These are phyloP conservation scores for Brachirus orientalis DNA, from an alignment of 2,113 vertebrate species.

Conservation along the genomic window DNA sequence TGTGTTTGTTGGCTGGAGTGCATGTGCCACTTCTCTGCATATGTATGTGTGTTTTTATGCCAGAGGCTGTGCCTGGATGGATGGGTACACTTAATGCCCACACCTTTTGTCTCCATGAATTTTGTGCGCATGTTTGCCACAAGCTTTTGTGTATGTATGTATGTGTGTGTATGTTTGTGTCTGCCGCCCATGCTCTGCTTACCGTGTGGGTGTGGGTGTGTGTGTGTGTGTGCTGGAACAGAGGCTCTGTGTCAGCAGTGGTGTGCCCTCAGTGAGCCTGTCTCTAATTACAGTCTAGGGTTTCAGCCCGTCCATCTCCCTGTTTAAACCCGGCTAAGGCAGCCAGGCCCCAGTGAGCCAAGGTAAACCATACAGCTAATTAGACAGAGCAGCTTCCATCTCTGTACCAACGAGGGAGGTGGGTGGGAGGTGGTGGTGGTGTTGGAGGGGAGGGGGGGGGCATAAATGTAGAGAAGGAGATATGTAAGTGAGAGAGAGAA, in stretches of 20 bases:
- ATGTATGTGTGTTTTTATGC: constrained; percentile 35
- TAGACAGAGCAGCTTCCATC: constrained; percentile 77
- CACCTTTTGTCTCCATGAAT: constrained; percentile 67
- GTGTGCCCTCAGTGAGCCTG: constrained; percentile 76
- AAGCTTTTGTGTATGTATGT: constrained; percentile 18
- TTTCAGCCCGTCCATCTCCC: constrained; percentile 80
- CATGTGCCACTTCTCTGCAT: constrained; percentile 21
- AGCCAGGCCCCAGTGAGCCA: constrained; percentile 78
- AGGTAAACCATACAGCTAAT: constrained; percentile 82
- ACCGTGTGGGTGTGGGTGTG: constrained; percentile 29
- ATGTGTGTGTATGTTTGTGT: constrained; percentile 27
- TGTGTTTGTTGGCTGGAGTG: constrained; percentile 24
- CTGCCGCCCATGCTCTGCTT: constrained; percentile 28
- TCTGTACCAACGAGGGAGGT: constrained; percentile 58
- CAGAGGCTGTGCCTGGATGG: constrained; percentile 41
- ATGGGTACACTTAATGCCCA: constrained; percentile 52
- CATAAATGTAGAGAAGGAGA: constrained; percentile 30
- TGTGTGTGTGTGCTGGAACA: constrained; percentile 55
- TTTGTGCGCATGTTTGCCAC: constrained; percentile 43
- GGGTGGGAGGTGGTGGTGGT: constrained; percentile 13
- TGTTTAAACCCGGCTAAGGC: constrained; percentile 77
- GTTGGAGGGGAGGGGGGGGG: constrained; percentile 22
- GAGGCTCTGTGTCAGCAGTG: constrained; percentile 77
- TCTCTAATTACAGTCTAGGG: constrained; percentile 82
- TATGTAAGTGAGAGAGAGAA: constrained; percentile 27